Conservation (phyloP, 2,888 invertebrate species). For the Eueremaeus valkanovi region DNA sequence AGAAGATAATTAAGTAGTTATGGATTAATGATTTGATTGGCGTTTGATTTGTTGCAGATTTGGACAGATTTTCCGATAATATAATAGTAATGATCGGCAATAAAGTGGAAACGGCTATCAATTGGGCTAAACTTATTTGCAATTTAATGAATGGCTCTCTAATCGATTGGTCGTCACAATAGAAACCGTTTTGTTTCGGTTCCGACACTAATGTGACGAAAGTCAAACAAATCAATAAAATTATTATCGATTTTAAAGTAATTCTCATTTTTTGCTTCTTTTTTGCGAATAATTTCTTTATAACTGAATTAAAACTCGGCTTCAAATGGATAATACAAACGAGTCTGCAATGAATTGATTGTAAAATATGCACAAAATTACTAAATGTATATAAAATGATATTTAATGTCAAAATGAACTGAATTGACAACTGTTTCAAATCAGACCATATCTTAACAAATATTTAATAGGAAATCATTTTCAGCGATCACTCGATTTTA, state of each 20-base stretch:
- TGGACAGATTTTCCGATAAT: background rate
- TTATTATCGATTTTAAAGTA: background rate
- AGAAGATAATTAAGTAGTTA: background rate
- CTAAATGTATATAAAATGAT: too few relatives aligned
- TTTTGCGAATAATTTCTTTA: too few relatives aligned
- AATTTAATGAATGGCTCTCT: background rate
- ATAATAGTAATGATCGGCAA: background rate
- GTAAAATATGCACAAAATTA: too few relatives aligned
- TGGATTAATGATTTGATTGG: background rate
- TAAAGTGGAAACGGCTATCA: background rate
- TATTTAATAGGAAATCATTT: too few relatives aligned
- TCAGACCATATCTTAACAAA: too few relatives aligned
- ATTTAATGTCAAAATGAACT: too few relatives aligned
- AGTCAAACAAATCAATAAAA: background rate
- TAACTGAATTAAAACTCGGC: too few relatives aligned
- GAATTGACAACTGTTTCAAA: too few relatives aligned
- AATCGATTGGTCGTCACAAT: background rate
- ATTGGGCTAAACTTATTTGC: background rate
- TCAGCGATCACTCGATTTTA: too few relatives aligned
- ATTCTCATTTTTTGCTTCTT: background rate
- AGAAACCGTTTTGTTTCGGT: background rate
- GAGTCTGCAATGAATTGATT: too few relatives aligned
- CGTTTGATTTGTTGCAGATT: background rate
- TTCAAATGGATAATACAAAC: too few relatives aligned
- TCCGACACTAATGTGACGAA: background rate